These are phyloP conservation scores for Capreolus pygargus DNA, from an alignment of 2,113 vertebrate species.

Conservation along the genomic window DNA sequence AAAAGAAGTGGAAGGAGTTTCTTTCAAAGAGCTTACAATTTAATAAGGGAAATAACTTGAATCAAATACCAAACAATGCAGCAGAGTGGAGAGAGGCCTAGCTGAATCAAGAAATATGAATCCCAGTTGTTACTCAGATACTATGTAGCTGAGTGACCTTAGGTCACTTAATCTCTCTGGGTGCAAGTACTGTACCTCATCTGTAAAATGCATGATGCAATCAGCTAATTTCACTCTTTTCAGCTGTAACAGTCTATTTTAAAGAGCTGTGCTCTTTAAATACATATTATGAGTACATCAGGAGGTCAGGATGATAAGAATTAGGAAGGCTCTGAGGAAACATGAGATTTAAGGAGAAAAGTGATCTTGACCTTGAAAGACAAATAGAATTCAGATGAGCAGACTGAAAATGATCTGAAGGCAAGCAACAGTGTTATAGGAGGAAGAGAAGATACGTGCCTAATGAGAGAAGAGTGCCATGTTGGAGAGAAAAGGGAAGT, in stretches of 20 bases:
- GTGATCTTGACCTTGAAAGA: neutral
- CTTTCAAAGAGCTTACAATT: neutral
- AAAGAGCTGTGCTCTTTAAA: neutral
- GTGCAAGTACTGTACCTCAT: neutral
- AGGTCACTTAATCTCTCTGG: neutral
- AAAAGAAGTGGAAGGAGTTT: neutral
- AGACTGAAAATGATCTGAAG: neutral
- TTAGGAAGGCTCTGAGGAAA: neutral
- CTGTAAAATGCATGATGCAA: neutral
- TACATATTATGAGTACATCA: neutral
- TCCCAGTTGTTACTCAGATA: neutral
- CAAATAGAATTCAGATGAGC: neutral
- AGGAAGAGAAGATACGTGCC: neutral
- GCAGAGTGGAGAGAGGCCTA: neutral
- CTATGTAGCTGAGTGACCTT: neutral
- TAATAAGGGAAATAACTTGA: conserved; percentile 7
- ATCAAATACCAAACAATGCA: neutral
- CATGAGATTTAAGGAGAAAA: neutral
- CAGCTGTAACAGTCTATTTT: neutral
- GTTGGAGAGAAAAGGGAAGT: neutral
- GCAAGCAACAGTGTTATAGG: neutral
- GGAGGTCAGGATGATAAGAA: neutral
- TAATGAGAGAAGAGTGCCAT: neutral
- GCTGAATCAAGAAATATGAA: neutral
- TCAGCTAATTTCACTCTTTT: neutral